phyloP scores from a whole-genome alignment of 2,113 vertebrate species.

The Microcebus griseorufus region DNA sequence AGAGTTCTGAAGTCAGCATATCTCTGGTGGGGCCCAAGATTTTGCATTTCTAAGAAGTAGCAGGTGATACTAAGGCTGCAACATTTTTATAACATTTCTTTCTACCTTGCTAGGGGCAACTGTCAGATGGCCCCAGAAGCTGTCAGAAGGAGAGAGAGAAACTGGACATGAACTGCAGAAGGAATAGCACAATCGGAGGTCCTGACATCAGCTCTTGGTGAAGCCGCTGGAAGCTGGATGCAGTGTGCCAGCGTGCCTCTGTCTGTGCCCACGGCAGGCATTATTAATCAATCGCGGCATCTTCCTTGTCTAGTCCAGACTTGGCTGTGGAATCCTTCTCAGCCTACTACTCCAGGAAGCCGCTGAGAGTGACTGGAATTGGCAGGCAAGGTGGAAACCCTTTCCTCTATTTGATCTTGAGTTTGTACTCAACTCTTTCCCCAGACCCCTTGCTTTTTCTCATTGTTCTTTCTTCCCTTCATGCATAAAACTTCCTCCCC shows the following conservation, averaged over 20 bases:
- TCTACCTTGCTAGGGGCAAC: not conserved
- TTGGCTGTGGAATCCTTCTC: not conserved
- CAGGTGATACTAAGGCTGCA: not conserved
- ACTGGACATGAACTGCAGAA: not conserved
- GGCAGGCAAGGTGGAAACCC: not conserved
- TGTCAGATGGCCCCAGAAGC: not conserved
- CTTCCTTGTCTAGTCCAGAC: not conserved
- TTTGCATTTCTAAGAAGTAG: not conserved
- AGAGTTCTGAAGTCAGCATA: not conserved
- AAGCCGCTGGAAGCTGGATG: not conserved
- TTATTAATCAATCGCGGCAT: not conserved
- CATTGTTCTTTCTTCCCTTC: not conserved
- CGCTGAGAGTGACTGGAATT: not conserved
- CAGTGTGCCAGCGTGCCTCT: fast-evolving
- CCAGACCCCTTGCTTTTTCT: not conserved
- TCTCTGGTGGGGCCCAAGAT: not conserved
- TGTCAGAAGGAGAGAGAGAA: not conserved
- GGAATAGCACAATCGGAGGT: fast-evolving
- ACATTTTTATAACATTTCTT: not conserved
- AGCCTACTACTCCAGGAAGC: not conserved
- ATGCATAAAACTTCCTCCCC: fast-evolving
- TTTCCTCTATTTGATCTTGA: fast-evolving
- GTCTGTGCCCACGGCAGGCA: fast-evolving
- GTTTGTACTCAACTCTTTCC: not conserved
- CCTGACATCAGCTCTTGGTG: not conserved